A percentile compares a stretch with the other conserved stretches of the same genome.
phyloP scores from a whole-genome alignment of 1,140 invertebrate genomes.

The Lordiphosa collinella region DNA sequence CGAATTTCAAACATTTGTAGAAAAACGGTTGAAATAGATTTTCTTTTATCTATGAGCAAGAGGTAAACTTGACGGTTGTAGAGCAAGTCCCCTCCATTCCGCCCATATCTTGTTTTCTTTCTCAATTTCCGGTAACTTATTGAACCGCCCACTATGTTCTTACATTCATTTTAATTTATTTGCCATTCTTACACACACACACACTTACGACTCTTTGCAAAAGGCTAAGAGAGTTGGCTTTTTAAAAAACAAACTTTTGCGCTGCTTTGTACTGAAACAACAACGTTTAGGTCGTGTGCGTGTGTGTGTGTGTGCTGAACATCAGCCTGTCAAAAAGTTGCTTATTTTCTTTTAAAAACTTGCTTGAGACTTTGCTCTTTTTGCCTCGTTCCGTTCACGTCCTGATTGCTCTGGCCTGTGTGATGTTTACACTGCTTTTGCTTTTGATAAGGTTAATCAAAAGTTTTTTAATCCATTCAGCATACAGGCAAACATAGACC shows the following conservation, averaged over 20 bases:
- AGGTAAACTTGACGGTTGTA: no score
- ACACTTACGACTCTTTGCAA: slow-evolving; percentile 29
- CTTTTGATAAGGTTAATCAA: slow-evolving; percentile 79
- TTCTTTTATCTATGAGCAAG: no score
- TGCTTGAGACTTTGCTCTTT: slow-evolving; percentile 63
- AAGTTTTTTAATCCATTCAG: slow-evolving; percentile 79
- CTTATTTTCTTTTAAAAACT: slow-evolving; percentile 78
- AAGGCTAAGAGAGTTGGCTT: slow-evolving; percentile 68
- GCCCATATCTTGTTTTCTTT: background rate
- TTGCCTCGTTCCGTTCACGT: slow-evolving; percentile 14
- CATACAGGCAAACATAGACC: slow-evolving; percentile 72
- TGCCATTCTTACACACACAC: slow-evolving; percentile 30
- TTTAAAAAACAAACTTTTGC: slow-evolving; percentile 68
- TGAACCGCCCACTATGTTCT: slow-evolving; percentile 40
- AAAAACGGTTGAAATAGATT: no score
- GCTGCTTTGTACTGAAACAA: slow-evolving; percentile 59
- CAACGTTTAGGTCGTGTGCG: slow-evolving; percentile 47
- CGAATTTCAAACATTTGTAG: no score
- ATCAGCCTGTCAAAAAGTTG: slow-evolving; percentile 73
- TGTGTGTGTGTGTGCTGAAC: slow-evolving; percentile 30
- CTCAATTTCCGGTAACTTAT: slow-evolving; percentile 46
- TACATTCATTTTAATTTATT: slow-evolving; percentile 74
- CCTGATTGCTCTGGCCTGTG: slow-evolving; percentile 63
- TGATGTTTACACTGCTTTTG: slow-evolving; percentile 73
- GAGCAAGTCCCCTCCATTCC: no score